A percentile compares a stretch with the other conserved stretches of the same genome.
phyloP scores from a whole-genome alignment of 2,888 invertebrate species.

The Sympetrum striolatum region DNA sequence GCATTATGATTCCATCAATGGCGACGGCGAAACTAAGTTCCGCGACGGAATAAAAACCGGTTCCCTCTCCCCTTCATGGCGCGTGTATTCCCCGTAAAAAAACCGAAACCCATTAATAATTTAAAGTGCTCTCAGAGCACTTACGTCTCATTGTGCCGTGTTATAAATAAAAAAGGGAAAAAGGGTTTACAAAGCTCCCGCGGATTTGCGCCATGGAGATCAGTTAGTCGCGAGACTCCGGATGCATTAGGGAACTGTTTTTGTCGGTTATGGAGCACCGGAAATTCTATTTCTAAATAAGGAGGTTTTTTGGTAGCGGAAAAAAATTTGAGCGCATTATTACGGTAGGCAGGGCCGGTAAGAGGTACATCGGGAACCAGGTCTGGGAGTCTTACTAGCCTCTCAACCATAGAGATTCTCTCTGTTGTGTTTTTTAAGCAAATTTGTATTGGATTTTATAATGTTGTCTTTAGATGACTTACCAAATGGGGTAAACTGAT shows the following conservation, averaged over 20 bases:
- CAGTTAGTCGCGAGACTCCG: background rate
- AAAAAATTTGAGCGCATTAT: too few species aligned
- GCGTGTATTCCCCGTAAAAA: background rate
- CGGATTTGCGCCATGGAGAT: background rate
- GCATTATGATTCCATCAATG: background rate
- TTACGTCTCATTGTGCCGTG: background rate
- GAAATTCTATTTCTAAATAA: background rate
- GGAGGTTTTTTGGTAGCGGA: too few species aligned
- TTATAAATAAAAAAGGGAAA: background rate
- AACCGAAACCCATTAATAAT: background rate
- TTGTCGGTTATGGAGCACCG: background rate
- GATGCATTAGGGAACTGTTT: background rate
- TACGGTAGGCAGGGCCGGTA: too few species aligned
- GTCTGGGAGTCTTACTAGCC: too few species aligned
- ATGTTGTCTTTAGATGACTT: too few species aligned
- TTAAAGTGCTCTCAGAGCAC: slow-evolving; percentile 7
- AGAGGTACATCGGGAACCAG: too few species aligned
- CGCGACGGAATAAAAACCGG: background rate
- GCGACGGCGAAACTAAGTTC: background rate
- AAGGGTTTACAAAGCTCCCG: background rate
- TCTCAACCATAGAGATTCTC: too few species aligned
- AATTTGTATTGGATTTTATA: too few species aligned
- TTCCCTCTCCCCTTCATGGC: background rate
- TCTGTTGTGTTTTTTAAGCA: too few species aligned
- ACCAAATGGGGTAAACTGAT: too few species aligned